Base-by-base conservation (phyloP, 2,888 invertebrate genomes). In the Nezara viridula region DNA sequence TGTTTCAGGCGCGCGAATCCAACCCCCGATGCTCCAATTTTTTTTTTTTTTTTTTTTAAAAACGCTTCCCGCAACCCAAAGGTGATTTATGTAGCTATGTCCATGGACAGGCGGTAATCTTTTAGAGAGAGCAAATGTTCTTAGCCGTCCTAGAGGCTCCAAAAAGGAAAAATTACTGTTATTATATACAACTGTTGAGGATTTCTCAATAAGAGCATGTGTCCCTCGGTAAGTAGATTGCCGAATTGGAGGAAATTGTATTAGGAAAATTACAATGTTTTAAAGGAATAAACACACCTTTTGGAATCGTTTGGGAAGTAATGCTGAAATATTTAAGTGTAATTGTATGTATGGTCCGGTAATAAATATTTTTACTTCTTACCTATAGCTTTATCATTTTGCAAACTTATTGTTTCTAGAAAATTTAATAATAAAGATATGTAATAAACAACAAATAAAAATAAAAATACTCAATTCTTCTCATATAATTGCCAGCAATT, bases 11-110 rank as follows among this genome's bases (percentile, higher is more conserved):
- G 32, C 66, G 66, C 66, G 66, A 73, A 73, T 73, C 66, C 37
- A 21, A 32, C 32, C 66, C 66, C 66, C 37, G 37, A 37, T 81
- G 81, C 81, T 81, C 81, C 44, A 81, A 81, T 81, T 81, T 81
- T 37, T 19, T 16, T 32, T 37, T 14, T 60, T 60, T 73, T 73
- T 66, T 66, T 55, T 55, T 55, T 55, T 60, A 16, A 16, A 60
- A 60, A 73, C 66, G 32, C 66, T 37, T 37, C 14, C 21, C 21
- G n/a, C 7, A 47, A 14, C 81, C 81, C n/a, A 40, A 47, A n/a
- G 1, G 81, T 81, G 81, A 81, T 81, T 81, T 81, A 81, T 47
- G 81, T 40, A n/a, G 40, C n/a, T 14, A 21, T 44, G 81, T 81
- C 81, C 12, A 44, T n/a, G 44, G 81, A 44, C 44, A 81, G 81